A percentile compares a stretch with the other conserved stretches of the same genome.
Evolutionary conservation across 1,140 invertebrate species (phyloP).

Genomic region (Drosophila ambigua): DNA sequence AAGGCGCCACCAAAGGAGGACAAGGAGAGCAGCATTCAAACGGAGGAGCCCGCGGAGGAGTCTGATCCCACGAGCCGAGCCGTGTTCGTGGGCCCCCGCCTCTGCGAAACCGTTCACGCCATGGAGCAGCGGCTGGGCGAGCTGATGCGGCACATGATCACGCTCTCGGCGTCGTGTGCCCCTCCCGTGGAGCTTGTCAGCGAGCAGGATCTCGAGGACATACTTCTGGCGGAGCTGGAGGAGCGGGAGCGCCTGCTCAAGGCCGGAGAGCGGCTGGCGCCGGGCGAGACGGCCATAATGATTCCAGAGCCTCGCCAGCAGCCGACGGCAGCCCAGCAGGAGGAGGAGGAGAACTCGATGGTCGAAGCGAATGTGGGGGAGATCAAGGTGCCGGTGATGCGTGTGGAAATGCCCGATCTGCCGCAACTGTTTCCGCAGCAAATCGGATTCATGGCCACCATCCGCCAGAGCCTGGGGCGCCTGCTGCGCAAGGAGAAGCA

Average conservation of each 20-base stretch:
- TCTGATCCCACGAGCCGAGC: slow-evolving; percentile 31
- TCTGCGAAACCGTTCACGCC: slow-evolving; percentile 41
- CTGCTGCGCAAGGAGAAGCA: slow-evolving; percentile 18
- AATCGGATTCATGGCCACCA: slow-evolving; percentile 41
- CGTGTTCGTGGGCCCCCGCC: slow-evolving; percentile 48
- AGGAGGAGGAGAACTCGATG: slow-evolving; percentile 6
- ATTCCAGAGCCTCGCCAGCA: background rate
- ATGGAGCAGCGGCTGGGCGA: slow-evolving; percentile 38
- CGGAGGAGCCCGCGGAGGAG: slow-evolving; percentile 24
- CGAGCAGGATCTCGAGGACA: slow-evolving; percentile 21
- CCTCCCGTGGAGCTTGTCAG: slow-evolving; percentile 59
- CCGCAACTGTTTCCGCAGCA: slow-evolving; percentile 56
- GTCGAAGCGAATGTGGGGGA: slow-evolving; percentile 24
- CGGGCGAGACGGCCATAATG: slow-evolving; percentile 1
- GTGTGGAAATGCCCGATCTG: slow-evolving; percentile 30
- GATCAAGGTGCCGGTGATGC: slow-evolving; percentile 39
- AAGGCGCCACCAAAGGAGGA: slow-evolving; percentile 8
- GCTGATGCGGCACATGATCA: slow-evolving; percentile 33
- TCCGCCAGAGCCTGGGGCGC: slow-evolving; percentile 41
- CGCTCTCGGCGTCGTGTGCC: slow-evolving; percentile 42
- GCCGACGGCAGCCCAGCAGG: background rate
- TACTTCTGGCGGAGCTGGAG: slow-evolving; percentile 36
- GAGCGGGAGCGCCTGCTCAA: slow-evolving; percentile 42
- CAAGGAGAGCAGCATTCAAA: slow-evolving; percentile 29
- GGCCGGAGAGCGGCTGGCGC: slow-evolving; percentile 17